Conservation (phyloP, 2,797 vertebrate species). For the Decapterus maruadsi region DNA sequence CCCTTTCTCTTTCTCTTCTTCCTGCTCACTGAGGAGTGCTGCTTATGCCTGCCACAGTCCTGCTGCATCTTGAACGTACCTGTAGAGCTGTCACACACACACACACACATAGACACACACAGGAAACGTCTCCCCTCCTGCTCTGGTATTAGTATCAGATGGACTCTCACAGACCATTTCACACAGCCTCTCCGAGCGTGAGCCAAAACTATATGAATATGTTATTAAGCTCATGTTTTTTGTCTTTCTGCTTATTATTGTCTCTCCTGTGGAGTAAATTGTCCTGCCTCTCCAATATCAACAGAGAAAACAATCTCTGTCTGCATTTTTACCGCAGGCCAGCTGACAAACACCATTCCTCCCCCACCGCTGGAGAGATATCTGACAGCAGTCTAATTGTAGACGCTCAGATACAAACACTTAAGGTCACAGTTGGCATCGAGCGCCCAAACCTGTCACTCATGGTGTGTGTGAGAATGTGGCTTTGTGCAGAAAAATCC, state of each 20-base stretch:
- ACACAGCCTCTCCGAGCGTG: neutral
- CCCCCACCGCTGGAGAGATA: neutral
- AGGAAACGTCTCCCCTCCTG: slow-evolving; percentile 16
- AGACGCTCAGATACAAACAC: neutral
- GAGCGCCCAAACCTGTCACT: slow-evolving; percentile 1
- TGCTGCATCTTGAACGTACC: slow-evolving; percentile 53
- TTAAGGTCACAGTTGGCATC: slow-evolving; percentile 24
- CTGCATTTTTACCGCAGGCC: slow-evolving; percentile 1
- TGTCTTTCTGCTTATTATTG: neutral
- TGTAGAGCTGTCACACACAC: slow-evolving; percentile 48
- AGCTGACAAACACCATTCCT: neutral
- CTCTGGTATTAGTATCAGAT: slow-evolving; percentile 23
- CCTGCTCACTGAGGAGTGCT: slow-evolving; percentile 43
- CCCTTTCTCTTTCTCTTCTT: slow-evolving; percentile 2
- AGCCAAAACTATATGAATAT: slow-evolving; percentile 13
- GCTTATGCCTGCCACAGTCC: slow-evolving; percentile 51
- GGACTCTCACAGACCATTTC: slow-evolving; percentile 16
- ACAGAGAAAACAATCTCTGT: neutral
- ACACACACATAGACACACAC: slow-evolving; percentile 13
- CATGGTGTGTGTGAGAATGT: neutral
- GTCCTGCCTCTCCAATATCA: neutral
- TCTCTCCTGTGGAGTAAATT: slow-evolving; percentile 1
- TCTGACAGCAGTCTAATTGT: slow-evolving; percentile 25
- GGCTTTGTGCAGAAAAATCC: slow-evolving; percentile 22
- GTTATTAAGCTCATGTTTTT: neutral